Evolutionary conservation across 2,797 vertebrate species (phyloP), one percentile per base, ranked within the genome.

Genomic region (Vipera ursinii): DNA sequence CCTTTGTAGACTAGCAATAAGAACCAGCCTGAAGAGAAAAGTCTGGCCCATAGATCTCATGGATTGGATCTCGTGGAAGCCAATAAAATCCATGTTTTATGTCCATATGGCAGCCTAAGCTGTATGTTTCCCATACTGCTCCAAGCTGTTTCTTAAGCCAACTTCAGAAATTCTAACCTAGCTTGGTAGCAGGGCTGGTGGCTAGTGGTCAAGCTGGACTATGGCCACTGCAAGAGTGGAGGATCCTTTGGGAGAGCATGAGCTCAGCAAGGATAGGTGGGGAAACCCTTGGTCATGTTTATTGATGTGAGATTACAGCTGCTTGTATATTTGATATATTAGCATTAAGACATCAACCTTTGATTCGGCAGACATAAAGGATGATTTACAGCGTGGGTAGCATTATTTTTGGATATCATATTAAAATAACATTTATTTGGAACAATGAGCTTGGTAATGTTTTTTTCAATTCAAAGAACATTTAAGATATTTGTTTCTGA

Each of bases 401-500:
- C 28, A 73, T 9, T 87, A 91, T 57, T 73, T 91, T 89, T 86
- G 82, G 82, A 87, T 56, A 38, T 55, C 22, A 22, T n/a, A n/a
- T 60, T 89, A 69, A 91, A 91, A 91, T 53, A 73, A 48, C 60
- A 60, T 60, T 86, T 60, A 89, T 89, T 60, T 53, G n/a, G 22
- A 89, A 61, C 20, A 85, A 48, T 28, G 69, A 24, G 55, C 28
- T 53, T 93, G 48, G 44, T 56, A 90, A 93, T 86, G 20, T 4
- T 55, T 93, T 90, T 92, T 88, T 90, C 60, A 55, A 61, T 87
- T 44, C 38, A 24, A 65, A 55, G 9, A 20, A 22, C 57, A 14
- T 69, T 78, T 60, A 92, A 89, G n/a, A 44, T 88, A 59, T 61
- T 90, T 56, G 59, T 53, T 90, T 93, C 56, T 90, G 63, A 93